phyloP scores from a whole-genome alignment of 2,113 vertebrate genomes.

The Balaenoptera acutorostrata region DNA sequence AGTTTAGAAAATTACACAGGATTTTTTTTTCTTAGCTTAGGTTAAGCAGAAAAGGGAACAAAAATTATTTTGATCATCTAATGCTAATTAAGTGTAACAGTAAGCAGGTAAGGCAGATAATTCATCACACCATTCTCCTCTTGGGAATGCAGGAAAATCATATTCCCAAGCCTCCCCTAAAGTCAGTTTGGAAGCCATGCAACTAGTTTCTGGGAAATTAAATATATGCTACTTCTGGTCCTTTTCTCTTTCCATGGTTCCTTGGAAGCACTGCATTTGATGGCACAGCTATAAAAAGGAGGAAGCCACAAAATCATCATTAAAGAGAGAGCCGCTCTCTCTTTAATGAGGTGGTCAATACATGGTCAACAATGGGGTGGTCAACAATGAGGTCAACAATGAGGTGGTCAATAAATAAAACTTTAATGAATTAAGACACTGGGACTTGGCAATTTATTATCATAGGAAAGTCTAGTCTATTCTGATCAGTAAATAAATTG shows the following conservation, averaged over 20 bases:
- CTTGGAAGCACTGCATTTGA: background rate
- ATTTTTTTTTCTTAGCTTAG: background rate
- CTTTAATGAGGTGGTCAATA: background rate
- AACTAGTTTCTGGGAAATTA: background rate
- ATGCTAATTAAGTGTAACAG: background rate
- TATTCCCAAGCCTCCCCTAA: background rate
- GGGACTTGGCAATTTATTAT: background rate
- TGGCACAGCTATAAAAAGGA: background rate
- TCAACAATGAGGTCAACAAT: background rate
- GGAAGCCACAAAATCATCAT: background rate
- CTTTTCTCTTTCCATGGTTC: background rate
- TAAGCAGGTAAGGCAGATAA: background rate
- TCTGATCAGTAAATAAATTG: background rate
- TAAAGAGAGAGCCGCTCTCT: background rate
- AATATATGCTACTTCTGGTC: background rate
- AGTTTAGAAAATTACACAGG: background rate
- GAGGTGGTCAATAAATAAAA: background rate
- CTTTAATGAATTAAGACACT: background rate
- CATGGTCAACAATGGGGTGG: background rate
- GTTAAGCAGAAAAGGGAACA: background rate
- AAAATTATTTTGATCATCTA: background rate
- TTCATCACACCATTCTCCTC: accelerated
- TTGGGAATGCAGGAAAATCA: background rate
- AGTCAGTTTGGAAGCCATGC: background rate
- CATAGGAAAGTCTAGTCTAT: background rate